phyloP scores from a whole-genome alignment of 2,888 invertebrate genomes.

The Ormia ochracea region DNA sequence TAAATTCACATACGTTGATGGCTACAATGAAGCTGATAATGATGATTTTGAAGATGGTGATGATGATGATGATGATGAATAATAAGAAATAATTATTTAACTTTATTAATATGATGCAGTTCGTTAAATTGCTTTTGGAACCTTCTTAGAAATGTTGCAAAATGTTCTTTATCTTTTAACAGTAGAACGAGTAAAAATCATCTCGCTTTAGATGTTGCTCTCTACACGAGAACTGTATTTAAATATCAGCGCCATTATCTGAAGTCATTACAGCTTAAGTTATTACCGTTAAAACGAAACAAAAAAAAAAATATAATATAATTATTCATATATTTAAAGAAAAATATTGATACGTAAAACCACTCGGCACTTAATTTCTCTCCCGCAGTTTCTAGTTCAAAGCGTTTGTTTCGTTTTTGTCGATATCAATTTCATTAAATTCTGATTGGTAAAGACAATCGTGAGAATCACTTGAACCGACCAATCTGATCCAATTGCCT shows the following conservation, averaged over 20 bases:
- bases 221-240: neutral
- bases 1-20: constrained; percentile 7
- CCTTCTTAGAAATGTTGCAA: neutral
- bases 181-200: neutral
- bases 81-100: neutral
- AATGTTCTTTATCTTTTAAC: neutral
- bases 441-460: constrained; percentile 40
- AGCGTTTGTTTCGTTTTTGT: neutral
- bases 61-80: constrained; percentile 7
- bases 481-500: constrained; percentile 26
- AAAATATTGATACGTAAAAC: too few relatives aligned
- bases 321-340: too few relatives aligned
- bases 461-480: neutral
- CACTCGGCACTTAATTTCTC: neutral
- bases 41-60: neutral
- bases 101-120: neutral
- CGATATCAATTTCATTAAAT: constrained; percentile 11
- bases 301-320: too few relatives aligned
- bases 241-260: neutral
- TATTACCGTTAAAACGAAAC: too few relatives aligned
- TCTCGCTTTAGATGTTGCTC: neutral
- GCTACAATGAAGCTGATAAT: constrained; percentile 7
- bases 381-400: neutral
- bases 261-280: too few relatives aligned
- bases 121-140: neutral